Percentiles rank a stretch among this genome's conserved stretches.
Evolutionary conservation across 2,888 invertebrate species (phyloP).

Genomic region (Tachina lurida): DNA sequence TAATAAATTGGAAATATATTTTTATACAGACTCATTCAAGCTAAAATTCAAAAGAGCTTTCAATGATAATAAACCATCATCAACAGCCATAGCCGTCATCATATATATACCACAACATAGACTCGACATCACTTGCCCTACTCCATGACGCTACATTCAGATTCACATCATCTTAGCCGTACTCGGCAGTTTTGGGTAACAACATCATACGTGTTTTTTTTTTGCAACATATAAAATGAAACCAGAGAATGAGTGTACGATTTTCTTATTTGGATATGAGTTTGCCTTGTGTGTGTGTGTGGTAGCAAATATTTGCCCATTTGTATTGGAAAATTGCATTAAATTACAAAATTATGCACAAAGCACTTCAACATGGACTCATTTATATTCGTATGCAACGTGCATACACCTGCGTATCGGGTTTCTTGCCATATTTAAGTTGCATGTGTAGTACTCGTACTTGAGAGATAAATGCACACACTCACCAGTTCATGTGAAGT

Average conservation of each 20-base stretch:
- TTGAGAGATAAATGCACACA: slow-evolving; percentile 11
- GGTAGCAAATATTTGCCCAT: slow-evolving; percentile 72
- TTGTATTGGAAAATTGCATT: slow-evolving; percentile 71
- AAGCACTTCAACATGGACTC: slow-evolving; percentile 69
- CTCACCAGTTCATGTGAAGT: not conserved
- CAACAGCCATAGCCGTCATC: slow-evolving; percentile 53
- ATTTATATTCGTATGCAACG: not conserved
- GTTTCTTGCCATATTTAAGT: slow-evolving; percentile 5
- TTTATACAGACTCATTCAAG: slow-evolving; percentile 58
- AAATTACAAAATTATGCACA: slow-evolving; percentile 70
- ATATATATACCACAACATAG: slow-evolving; percentile 38
- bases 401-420: slow-evolving; percentile 22
- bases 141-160: slow-evolving; percentile 38
- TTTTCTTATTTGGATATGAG: not conserved
- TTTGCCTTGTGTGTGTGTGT: not conserved
- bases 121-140: slow-evolving; percentile 29
- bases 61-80: slow-evolving; percentile 65
- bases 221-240: slow-evolving; percentile 6
- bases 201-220: slow-evolving; percentile 31
- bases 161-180: slow-evolving; percentile 21
- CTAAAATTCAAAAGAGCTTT: slow-evolving; percentile 64
- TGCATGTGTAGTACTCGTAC: slow-evolving; percentile 16
- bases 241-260: slow-evolving; percentile 29
- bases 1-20: slow-evolving; percentile 59
- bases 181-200: slow-evolving; percentile 15